Evolutionary conservation across 2,888 invertebrate genomes (phyloP).

Genomic region (Griposia aprilina): DNA sequence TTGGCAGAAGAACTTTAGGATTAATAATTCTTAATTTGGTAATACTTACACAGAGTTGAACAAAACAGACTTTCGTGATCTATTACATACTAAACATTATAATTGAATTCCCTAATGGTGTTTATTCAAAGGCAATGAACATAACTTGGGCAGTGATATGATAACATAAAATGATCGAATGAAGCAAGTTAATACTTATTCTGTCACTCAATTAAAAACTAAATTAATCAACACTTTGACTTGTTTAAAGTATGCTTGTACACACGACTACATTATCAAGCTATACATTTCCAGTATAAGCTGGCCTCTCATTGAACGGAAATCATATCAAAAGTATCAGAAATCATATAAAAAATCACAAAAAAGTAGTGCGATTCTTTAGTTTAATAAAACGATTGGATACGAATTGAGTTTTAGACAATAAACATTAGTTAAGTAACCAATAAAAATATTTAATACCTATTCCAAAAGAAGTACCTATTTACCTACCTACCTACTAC

Average conservation of each 20-base stretch:
- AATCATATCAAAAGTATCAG: too few species aligned
- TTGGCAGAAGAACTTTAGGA: neutral
- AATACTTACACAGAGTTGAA: neutral
- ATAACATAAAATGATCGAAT: too few species aligned
- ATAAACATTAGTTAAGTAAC: neutral
- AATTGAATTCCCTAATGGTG: constrained; percentile 1
- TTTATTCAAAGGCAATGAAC: constrained; percentile 1
- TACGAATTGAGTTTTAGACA: neutral
- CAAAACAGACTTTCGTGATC: neutral
- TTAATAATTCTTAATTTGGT: constrained; percentile 6
- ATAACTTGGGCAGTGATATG: constrained; percentile 17
- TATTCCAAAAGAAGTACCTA: too few species aligned
- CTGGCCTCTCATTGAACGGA: too few species aligned
- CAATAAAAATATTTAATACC: neutral
- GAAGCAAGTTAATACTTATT: constrained; percentile 13
- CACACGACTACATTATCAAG: too few species aligned
- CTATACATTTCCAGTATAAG: too few species aligned
- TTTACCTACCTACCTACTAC: neutral
- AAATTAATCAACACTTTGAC: constrained; percentile 38
- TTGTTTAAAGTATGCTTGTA: constrained; percentile 9
- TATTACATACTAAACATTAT: constrained; percentile 6
- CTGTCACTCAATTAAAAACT: constrained; percentile 29
- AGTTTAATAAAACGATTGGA: neutral
- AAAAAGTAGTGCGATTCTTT: neutral
- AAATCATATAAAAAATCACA: too few species aligned